Percentiles rank a stretch among this genome's conserved stretches.
Evolutionary conservation across 2,797 vertebrate genomes (phyloP).

Genomic region (Falco peregrinus): DNA sequence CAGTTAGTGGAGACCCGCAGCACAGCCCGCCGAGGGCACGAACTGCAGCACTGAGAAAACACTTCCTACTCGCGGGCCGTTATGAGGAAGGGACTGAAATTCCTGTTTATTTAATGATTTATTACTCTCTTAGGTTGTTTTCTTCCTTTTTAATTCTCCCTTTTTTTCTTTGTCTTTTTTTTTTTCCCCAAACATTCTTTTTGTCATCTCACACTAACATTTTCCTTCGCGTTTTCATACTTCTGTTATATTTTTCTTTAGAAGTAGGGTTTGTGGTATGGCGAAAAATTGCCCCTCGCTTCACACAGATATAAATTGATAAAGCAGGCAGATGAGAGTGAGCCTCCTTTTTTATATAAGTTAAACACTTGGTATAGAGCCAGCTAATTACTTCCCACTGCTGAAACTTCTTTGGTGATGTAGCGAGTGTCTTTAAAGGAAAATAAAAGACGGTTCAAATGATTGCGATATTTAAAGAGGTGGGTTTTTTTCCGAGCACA

Average conservation of each 20-base stretch:
- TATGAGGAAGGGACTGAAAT: constrained; percentile 60
- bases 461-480: background rate
- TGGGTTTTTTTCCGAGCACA: background rate
- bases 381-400: background rate
- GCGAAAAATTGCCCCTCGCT: background rate
- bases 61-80: constrained; percentile 15
- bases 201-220: background rate
- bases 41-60: background rate
- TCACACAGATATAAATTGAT: background rate
- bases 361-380: background rate
- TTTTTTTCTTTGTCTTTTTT: fast-evolving
- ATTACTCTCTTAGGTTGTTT: constrained; percentile 52
- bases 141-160: background rate
- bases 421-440: background rate
- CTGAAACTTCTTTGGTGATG: background rate
- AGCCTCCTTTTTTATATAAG: background rate
- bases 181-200: background rate
- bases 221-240: background rate
- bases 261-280: background rate
- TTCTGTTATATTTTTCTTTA: background rate
- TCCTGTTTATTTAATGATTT: constrained; percentile 70
- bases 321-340: background rate
- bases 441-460: background rate
- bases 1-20: constrained; percentile 69
- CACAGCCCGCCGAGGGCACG: constrained; percentile 28